phyloP scores from a whole-genome alignment of 2,113 vertebrate species.

The Sialia sialis region DNA sequence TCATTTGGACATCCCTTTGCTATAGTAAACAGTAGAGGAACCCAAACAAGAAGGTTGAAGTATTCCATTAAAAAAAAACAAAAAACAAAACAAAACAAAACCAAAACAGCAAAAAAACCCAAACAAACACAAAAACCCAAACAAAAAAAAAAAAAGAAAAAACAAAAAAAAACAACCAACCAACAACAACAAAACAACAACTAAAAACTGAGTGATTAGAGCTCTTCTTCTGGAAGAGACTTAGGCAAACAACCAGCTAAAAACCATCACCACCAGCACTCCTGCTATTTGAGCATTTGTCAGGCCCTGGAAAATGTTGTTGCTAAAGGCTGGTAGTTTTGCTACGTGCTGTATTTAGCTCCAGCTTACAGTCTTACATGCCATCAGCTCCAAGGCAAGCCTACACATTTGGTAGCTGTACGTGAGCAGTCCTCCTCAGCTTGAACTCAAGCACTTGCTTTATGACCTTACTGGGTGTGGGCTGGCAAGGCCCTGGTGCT shows the following conservation, averaged over 20 bases:
- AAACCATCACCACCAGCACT: neutral
- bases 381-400: neutral
- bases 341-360: neutral
- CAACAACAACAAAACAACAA: too few relatives aligned
- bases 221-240: neutral
- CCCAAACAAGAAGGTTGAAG: neutral
- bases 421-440: neutral
- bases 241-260: neutral
- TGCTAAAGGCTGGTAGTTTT: neutral
- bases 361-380: neutral
- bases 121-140: neutral
- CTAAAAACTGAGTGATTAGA: neutral
- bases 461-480: neutral
- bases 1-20: neutral
- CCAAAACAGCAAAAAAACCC: too few relatives aligned
- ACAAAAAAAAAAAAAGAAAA: neutral
- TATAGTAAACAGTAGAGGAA: neutral
- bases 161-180: neutral
- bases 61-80: neutral
- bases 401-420: neutral
- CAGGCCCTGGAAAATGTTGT: neutral
- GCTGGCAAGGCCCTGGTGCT: neutral
- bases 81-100: neutral
- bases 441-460: neutral
- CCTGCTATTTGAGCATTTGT: neutral